These are phyloP conservation scores for Calephelis virginiensis DNA, from an alignment of 1,140 invertebrate species.

Conservation along the genomic window DNA sequence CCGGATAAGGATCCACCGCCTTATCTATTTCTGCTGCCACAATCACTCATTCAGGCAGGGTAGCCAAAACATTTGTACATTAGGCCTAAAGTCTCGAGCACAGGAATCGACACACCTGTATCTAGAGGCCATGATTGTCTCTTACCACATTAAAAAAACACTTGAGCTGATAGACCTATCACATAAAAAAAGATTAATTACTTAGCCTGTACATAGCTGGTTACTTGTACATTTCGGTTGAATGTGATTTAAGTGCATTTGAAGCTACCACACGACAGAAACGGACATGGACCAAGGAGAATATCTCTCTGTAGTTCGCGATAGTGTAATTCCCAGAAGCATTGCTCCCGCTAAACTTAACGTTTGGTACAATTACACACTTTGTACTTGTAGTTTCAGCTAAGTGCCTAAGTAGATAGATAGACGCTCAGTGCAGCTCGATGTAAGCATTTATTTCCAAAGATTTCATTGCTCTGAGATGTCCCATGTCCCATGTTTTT, in stretches of 20 bases:
- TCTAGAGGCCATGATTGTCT: too few relatives aligned
- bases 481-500: too few relatives aligned
- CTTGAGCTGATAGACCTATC: too few relatives aligned
- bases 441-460: background rate
- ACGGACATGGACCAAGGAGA: background rate
- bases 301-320: constrained; percentile 9
- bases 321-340: constrained; percentile 15
- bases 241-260: constrained; percentile 5
- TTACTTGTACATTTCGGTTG: background rate
- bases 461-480: too few relatives aligned
- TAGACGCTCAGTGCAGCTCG: background rate
- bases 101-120: too few relatives aligned
- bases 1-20: too few relatives aligned
- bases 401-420: constrained; percentile 10
- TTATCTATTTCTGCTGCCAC: too few relatives aligned
- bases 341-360: constrained; percentile 14
- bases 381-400: constrained; percentile 8
- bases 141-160: too few relatives aligned
- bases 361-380: constrained; percentile 12
- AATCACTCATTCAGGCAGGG: too few relatives aligned
- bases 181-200: too few relatives aligned
- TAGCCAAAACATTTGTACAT: too few relatives aligned
- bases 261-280: constrained; percentile 9
- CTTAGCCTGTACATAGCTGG: background rate
- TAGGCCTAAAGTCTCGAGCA: too few relatives aligned